Evolutionary conservation across 2,113 vertebrate genomes (phyloP).

Genomic region (Jaculus jaculus): DNA sequence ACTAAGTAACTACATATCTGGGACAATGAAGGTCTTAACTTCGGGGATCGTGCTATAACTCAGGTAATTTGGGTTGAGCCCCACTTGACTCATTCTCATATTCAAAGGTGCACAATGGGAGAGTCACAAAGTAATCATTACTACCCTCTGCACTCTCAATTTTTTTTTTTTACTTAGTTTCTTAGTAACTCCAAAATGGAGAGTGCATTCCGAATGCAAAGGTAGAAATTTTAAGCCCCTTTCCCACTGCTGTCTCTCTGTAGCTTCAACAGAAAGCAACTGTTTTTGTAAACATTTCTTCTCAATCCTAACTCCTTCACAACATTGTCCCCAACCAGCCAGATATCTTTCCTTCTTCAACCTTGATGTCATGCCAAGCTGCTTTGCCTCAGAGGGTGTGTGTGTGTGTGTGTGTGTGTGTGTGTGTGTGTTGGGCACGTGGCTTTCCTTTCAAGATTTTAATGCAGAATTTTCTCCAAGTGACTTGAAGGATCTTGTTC

Average conservation of each 20-base stretch:
- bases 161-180: neutral
- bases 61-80: neutral
- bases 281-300: neutral
- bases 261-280: neutral
- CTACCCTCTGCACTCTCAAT: neutral
- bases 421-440: neutral
- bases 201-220: slow-evolving; percentile 22
- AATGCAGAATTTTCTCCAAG: slow-evolving; percentile 5
- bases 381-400: neutral
- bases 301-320: neutral
- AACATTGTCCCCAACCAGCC: neutral
- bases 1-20: slow-evolving; percentile 3
- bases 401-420: too few relatives aligned
- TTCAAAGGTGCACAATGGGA: neutral
- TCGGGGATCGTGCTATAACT: slow-evolving; percentile 13
- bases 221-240: slow-evolving; percentile 2
- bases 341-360: neutral
- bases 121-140: slow-evolving; percentile 37
- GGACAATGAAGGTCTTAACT: slow-evolving; percentile 27
- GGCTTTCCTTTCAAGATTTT: slow-evolving; percentile 33
- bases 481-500: slow-evolving; percentile 45
- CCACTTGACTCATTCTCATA: slow-evolving; percentile 38
- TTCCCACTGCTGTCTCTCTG: neutral
- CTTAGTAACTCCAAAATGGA: neutral
- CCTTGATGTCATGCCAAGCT: neutral